Percentiles rank a stretch among this genome's conserved stretches.
These are phyloP conservation scores for Nymphicus hollandicus DNA, from an alignment of 2,113 vertebrate species.

Conservation along the genomic window DNA sequence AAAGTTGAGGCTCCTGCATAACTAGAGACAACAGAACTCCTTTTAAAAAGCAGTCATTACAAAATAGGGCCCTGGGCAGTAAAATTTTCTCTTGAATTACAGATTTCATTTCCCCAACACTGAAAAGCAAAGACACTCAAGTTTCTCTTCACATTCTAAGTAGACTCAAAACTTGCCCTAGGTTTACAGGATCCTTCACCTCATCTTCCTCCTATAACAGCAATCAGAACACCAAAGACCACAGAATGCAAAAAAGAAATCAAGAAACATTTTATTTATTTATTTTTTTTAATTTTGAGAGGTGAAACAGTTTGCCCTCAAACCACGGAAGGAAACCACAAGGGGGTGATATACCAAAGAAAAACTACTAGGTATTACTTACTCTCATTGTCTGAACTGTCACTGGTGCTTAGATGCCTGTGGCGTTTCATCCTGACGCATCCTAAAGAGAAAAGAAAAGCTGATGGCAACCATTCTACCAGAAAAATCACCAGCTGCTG, in stretches of 20 bases:
- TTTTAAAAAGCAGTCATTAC: background rate
- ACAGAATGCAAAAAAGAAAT: background rate
- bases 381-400: conserved; percentile 98
- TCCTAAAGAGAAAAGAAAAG: conserved; percentile 76
- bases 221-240: background rate
- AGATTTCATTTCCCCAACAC: background rate
- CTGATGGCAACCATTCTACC: conserved; percentile 25
- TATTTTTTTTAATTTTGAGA: background rate
- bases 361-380: conserved; percentile 72
- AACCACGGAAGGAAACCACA: conserved; percentile 63
- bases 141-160: background rate
- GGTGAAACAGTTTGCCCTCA: conserved; percentile 40
- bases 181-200: background rate
- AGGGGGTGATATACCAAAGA: conserved; percentile 43
- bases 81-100: background rate
- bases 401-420: conserved; percentile 92
- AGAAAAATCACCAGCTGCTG: conserved; percentile 13
- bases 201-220: background rate
- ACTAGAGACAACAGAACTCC: background rate
- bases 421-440: conserved; percentile 96
- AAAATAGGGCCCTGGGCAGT: background rate
- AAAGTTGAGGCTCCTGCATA: background rate
- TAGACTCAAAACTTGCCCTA: background rate
- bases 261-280: background rate
- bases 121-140: background rate